Percentiles rank a stretch among this genome's conserved stretches.
Conservation (phyloP, 1,140 invertebrate genomes). For the Caenorhabditis remanei region DNA sequence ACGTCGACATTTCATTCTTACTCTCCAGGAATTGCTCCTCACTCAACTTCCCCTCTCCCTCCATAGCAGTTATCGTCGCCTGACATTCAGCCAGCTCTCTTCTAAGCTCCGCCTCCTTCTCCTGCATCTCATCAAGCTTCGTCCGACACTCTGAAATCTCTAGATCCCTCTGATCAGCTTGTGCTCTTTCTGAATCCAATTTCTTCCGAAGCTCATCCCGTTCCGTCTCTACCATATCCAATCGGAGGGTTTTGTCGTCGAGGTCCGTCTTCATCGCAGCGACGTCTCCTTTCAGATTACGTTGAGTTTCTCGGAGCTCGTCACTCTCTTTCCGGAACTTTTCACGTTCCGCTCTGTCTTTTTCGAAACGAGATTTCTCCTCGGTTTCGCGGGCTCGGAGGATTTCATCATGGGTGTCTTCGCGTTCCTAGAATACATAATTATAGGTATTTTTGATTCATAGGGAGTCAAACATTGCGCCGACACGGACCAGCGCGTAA, state of each 20-base stretch:
- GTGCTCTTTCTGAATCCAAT: slow-evolving; percentile 27
- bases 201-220: slow-evolving; percentile 39
- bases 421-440: not conserved
- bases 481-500: too few species aligned
- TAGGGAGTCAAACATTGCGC: too few species aligned
- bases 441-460: too few species aligned
- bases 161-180: slow-evolving; percentile 44
- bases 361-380: slow-evolving; percentile 26
- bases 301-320: not conserved
- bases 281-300: slow-evolving; percentile 46
- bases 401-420: not conserved
- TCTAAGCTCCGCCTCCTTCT: slow-evolving; percentile 47
- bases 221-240: slow-evolving; percentile 45
- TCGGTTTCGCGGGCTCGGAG: not conserved
- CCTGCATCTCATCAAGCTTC: slow-evolving; percentile 47
- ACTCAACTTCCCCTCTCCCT: slow-evolving; percentile 31
- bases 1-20: slow-evolving; percentile 34
- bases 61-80: slow-evolving; percentile 34
- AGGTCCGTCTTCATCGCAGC: slow-evolving; percentile 40
- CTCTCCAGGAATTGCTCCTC: slow-evolving; percentile 55
- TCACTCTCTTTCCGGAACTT: slow-evolving; percentile 45
- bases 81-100: slow-evolving; percentile 18
- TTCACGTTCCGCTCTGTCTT: slow-evolving; percentile 2
- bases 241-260: slow-evolving; percentile 6
- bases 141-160: slow-evolving; percentile 18